Evolutionary conservation across 2,797 vertebrate genomes (phyloP).

Genomic region (Erpetoichthys calabaricus): DNA sequence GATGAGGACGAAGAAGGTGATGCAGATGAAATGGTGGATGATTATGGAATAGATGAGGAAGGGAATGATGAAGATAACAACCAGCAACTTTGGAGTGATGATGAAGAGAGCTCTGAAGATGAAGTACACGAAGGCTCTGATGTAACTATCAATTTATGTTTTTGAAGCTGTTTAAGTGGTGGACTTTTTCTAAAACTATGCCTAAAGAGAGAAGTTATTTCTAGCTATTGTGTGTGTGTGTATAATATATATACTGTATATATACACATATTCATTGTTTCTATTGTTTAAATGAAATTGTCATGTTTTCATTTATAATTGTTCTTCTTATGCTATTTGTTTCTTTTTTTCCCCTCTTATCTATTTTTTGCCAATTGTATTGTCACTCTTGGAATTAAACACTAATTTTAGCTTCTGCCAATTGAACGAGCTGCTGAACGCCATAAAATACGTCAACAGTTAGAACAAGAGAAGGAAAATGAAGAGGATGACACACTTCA

Average conservation of each 20-base stretch:
- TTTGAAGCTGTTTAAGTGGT: too few species aligned
- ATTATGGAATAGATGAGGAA: conserved; percentile 45
- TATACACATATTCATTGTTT: too few species aligned
- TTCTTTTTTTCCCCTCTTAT: too few species aligned
- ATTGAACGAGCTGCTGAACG: conserved; percentile 82
- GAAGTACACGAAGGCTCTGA: conserved; percentile 49
- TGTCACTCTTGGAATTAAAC: too few species aligned
- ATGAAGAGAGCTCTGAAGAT: conserved; percentile 31
- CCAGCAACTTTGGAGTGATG: conserved; percentile 34
- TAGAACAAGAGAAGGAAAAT: conserved; percentile 29
- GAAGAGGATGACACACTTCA: conserved; percentile 44
- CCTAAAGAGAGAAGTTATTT: too few species aligned
- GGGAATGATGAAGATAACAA: conserved; percentile 22
- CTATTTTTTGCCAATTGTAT: too few species aligned
- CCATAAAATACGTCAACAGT: conserved; percentile 41
- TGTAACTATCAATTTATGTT: conserved; percentile 6
- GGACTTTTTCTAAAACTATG: too few species aligned
- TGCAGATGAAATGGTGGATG: conserved; percentile 46
- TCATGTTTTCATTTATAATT: too few species aligned
- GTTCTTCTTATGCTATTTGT: too few species aligned
- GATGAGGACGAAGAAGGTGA: conserved; percentile 22
- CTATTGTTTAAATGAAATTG: too few species aligned
- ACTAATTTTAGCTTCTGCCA: conserved; percentile 64
- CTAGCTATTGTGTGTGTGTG: too few species aligned
- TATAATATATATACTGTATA: too few species aligned